A percentile compares a stretch with the other conserved stretches of the same genome.
These are phyloP conservation scores for Drosophila neoperkinsi DNA, from an alignment of 2,888 invertebrate genomes.

Conservation along the genomic window DNA sequence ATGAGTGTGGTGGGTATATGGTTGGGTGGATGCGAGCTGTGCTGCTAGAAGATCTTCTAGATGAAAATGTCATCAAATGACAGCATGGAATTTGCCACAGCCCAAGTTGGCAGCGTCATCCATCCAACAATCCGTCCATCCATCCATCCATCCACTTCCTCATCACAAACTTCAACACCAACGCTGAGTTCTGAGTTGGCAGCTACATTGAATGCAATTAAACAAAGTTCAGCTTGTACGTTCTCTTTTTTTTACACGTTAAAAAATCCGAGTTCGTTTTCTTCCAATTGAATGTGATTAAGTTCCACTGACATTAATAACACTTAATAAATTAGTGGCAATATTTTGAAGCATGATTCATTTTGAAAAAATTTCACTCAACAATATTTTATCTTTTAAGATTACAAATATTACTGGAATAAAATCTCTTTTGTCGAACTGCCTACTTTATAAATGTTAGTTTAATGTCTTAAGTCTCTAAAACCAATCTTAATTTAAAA, in stretches of 20 bases:
- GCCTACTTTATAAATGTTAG: neutral
- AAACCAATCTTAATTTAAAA: neutral
- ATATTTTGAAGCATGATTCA: neutral
- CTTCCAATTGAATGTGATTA: neutral
- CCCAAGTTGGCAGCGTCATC: conserved; percentile 59
- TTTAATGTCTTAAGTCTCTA: neutral
- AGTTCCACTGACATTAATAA: neutral
- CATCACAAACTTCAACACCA: conserved; percentile 30
- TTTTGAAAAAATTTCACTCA: neutral
- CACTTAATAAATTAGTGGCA: neutral
- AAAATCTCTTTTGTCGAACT: neutral
- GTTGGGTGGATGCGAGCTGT: neutral
- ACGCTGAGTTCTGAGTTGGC: conserved; percentile 35
- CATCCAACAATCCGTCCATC: neutral
- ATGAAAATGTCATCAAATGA: conserved; percentile 77
- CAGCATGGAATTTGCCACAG: conserved; percentile 54
- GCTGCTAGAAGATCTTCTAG: conserved; percentile 38
- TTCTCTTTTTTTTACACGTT: conserved; percentile 6
- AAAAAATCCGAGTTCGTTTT: neutral
- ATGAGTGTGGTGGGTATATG: conserved; percentile 55
- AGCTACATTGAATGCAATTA: conserved; percentile 78
- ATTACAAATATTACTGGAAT: neutral
- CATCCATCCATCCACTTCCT: neutral
- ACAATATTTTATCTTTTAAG: neutral
- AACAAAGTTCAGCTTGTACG: conserved; percentile 62